Conservation (phyloP, 1,140 invertebrate species). For the Thaumatotibia leucotreta region DNA sequence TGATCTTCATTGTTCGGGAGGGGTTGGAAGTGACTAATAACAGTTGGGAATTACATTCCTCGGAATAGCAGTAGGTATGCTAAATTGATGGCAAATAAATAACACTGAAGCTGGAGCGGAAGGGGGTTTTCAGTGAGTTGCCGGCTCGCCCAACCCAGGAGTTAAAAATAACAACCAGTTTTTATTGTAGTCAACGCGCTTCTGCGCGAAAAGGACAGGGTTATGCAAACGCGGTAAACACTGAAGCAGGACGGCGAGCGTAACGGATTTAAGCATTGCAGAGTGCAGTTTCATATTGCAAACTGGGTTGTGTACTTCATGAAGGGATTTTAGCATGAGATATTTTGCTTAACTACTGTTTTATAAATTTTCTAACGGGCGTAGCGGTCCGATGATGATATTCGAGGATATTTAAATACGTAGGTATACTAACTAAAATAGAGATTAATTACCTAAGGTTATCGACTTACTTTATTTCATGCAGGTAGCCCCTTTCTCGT, state of each 20-base stretch:
- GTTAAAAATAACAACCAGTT: slow-evolving; percentile 77
- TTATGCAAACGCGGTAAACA: slow-evolving; percentile 44
- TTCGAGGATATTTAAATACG: too few relatives aligned
- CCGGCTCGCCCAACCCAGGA: slow-evolving; percentile 68
- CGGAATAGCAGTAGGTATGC: background rate
- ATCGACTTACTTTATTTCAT: too few relatives aligned
- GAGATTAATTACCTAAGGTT: too few relatives aligned
- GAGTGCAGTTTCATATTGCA: slow-evolving; percentile 63
- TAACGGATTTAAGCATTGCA: slow-evolving; percentile 63
- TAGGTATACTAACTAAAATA: too few relatives aligned
- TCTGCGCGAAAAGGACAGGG: slow-evolving; percentile 57
- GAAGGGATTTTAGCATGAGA: slow-evolving; percentile 35
- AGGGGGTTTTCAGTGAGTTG: slow-evolving; percentile 59
- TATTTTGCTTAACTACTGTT: too few relatives aligned
- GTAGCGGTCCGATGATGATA: too few relatives aligned
- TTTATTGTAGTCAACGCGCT: slow-evolving; percentile 66
- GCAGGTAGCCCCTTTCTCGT: too few relatives aligned
- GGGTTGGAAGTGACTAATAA: background rate
- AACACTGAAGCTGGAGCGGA: slow-evolving; percentile 57
- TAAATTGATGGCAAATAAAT: slow-evolving; percentile 19
- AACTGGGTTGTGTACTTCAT: slow-evolving; percentile 31
- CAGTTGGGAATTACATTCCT: background rate
- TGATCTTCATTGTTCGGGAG: background rate
- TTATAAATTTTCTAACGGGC: too few relatives aligned
- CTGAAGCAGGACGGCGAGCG: slow-evolving; percentile 52